A percentile compares a stretch with the other conserved stretches of the same genome.
Conservation (phyloP, 2,888 invertebrate genomes). For the Hedychridium roseum region DNA sequence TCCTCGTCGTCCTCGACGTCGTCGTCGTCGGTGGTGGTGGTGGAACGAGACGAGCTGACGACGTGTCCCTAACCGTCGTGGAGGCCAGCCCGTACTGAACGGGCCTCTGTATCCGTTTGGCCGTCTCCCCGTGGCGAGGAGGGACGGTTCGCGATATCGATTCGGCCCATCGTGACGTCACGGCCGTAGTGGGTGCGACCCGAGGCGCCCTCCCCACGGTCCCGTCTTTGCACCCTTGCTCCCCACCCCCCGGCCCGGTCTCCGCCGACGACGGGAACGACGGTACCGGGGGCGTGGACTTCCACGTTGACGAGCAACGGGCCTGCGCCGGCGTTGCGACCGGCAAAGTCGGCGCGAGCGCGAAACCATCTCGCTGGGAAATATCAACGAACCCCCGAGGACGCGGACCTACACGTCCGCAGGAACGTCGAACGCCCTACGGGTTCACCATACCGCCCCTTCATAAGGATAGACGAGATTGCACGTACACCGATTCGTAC, state of each 20-base stretch:
- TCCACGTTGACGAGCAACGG: conserved; percentile 39
- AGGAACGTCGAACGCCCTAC: too few relatives aligned
- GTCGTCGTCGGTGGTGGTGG: conserved; percentile 42
- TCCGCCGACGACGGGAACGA: too few relatives aligned
- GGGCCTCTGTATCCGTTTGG: conserved; percentile 38
- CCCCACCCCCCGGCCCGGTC: too few relatives aligned
- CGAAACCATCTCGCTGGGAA: too few relatives aligned
- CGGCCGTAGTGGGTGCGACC: conserved; percentile 37
- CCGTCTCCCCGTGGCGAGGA: conserved; percentile 31
- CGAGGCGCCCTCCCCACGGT: conserved; percentile 26
- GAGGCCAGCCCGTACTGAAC: conserved; percentile 61
- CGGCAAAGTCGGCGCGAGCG: conserved; percentile 5
- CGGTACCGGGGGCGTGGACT: conserved; percentile 52
- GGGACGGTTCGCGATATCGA: conserved; percentile 54
- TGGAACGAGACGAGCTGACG: conserved; percentile 47
- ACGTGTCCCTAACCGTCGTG: conserved; percentile 57
- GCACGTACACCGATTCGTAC: too few relatives aligned
- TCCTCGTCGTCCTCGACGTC: conserved; percentile 17
- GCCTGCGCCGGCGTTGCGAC: conserved; percentile 43
- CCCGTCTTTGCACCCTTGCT: background rate
- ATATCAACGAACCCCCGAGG: too few relatives aligned
- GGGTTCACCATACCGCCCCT: too few relatives aligned
- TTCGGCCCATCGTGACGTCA: conserved; percentile 52
- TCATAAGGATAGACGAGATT: too few relatives aligned
- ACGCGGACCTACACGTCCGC: too few relatives aligned